Evolutionary conservation across 2,797 vertebrate species (phyloP).

Genomic region (Poeciliopsis presidionis): DNA sequence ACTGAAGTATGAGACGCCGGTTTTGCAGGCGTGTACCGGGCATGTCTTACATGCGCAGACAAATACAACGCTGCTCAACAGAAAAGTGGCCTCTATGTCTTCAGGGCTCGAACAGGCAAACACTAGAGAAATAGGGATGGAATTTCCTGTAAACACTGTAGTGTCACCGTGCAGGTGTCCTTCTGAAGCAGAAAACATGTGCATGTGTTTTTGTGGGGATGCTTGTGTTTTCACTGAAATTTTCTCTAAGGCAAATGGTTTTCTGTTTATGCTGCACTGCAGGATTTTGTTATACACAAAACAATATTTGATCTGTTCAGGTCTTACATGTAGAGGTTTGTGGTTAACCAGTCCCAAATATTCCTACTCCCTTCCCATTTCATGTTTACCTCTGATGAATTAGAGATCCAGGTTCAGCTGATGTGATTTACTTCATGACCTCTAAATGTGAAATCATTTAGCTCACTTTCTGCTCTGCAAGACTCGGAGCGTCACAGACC

Average conservation of each 20-base stretch:
- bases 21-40: slow-evolving; percentile 60
- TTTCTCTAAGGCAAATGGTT: background rate
- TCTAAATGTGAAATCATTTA: slow-evolving; percentile 58
- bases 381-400: slow-evolving; percentile 58
- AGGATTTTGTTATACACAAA: slow-evolving; percentile 12
- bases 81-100: slow-evolving; percentile 69
- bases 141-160: slow-evolving; percentile 72
- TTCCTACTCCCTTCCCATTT: slow-evolving; percentile 35
- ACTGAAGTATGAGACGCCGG: slow-evolving; percentile 67
- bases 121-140: slow-evolving; percentile 61
- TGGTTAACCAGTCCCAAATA: slow-evolving; percentile 49
- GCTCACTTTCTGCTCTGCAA: slow-evolving; percentile 32
- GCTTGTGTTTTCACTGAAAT: slow-evolving; percentile 23
- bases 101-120: slow-evolving; percentile 64
- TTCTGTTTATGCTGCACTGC: background rate
- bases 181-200: slow-evolving; percentile 21
- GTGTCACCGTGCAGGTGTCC: slow-evolving; percentile 61
- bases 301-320: slow-evolving; percentile 21
- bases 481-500: slow-evolving; percentile 12
- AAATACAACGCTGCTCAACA: slow-evolving; percentile 55
- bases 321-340: slow-evolving; percentile 42
- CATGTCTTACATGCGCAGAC: slow-evolving; percentile 77
- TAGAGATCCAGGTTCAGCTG: slow-evolving; percentile 39
- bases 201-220: slow-evolving; percentile 19
- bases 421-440: slow-evolving; percentile 56